phyloP scores from a whole-genome alignment of 2,888 invertebrate species.

The Nemurella pictetii region DNA sequence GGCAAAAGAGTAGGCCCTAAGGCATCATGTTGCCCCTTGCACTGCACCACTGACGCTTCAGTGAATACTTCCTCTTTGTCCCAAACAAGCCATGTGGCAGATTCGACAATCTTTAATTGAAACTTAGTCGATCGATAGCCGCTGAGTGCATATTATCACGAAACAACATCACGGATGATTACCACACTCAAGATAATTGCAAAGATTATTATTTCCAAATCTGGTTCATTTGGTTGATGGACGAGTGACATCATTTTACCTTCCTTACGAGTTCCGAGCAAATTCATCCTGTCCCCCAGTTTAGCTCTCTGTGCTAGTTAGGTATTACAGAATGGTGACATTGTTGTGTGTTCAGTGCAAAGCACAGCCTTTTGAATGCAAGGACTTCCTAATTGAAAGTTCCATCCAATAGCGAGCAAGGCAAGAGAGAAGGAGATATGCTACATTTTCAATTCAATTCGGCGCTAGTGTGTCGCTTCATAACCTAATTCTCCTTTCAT shows the following conservation, averaged over 20 bases:
- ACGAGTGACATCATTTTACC: not conserved
- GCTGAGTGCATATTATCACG: not conserved
- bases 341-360: slow-evolving; percentile 30
- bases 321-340: slow-evolving; percentile 25
- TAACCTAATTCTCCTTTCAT: slow-evolving; percentile 30
- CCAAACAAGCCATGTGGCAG: not conserved
- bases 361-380: slow-evolving; percentile 31
- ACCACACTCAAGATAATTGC: no score
- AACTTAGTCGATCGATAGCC: not conserved
- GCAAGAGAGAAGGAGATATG: slow-evolving; percentile 9
- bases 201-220: not conserved
- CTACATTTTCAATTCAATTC: slow-evolving; percentile 31
- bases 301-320: slow-evolving; percentile 2
- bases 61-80: not conserved
- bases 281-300: not conserved
- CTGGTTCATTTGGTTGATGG: not conserved
- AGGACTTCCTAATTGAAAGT: slow-evolving; percentile 24
- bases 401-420: slow-evolving; percentile 24
- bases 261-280: not conserved
- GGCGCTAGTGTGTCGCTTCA: slow-evolving; percentile 27
- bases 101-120: not conserved
- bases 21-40: not conserved
- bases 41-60: not conserved
- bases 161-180: no score
- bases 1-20: not conserved